phyloP scores from a whole-genome alignment of 37 sponge, comb jelly and placozoan species.

The Axinella damicornis region DNA sequence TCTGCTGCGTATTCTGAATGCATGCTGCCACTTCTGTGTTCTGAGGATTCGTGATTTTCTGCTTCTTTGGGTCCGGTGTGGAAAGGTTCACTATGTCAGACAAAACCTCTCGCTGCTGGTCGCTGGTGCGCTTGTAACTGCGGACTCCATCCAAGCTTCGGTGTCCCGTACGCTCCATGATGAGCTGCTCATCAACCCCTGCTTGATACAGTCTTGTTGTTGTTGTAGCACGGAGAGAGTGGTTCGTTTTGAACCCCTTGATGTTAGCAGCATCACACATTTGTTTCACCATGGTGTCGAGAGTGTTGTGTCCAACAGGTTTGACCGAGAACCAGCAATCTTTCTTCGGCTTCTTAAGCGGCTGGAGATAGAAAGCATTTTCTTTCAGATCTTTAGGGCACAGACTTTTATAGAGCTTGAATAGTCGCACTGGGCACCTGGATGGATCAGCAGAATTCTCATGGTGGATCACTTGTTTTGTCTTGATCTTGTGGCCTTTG shows the following conservation, averaged over 20 bases:
- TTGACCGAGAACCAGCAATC: conserved; percentile 17
- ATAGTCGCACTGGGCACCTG: conserved; percentile 34
- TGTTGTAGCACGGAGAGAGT: conserved; percentile 45
- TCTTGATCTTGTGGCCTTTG: not conserved
- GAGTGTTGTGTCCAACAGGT: conserved; percentile 21
- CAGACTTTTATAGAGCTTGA: conserved; percentile 10
- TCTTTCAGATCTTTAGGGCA: conserved; percentile 8
- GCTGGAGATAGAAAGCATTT: conserved; percentile 31
- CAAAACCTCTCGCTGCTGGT: not conserved
- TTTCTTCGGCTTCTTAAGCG: not conserved
- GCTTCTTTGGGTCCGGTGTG: too few species aligned
- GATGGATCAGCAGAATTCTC: conserved; percentile 12
- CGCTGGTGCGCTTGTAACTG: conserved; percentile 23
- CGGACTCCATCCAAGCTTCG: conserved; percentile 35
- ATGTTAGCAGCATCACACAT: conserved; percentile 31
- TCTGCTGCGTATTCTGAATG: too few species aligned
- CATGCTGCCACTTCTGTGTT: too few species aligned
- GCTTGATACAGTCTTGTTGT: conserved; percentile 29
- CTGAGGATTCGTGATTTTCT: too few species aligned
- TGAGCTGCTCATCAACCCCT: conserved; percentile 47
- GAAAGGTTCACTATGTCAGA: conserved; percentile 29
- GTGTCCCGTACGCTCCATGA: conserved; percentile 58
- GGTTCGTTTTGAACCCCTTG: conserved; percentile 19
- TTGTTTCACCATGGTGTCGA: not conserved
- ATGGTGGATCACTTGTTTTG: conserved; percentile 21